A percentile compares a stretch with the other conserved stretches of the same genome.
Conservation (phyloP, 2,888 invertebrate genomes). For the Ganaspis brasiliensis region DNA sequence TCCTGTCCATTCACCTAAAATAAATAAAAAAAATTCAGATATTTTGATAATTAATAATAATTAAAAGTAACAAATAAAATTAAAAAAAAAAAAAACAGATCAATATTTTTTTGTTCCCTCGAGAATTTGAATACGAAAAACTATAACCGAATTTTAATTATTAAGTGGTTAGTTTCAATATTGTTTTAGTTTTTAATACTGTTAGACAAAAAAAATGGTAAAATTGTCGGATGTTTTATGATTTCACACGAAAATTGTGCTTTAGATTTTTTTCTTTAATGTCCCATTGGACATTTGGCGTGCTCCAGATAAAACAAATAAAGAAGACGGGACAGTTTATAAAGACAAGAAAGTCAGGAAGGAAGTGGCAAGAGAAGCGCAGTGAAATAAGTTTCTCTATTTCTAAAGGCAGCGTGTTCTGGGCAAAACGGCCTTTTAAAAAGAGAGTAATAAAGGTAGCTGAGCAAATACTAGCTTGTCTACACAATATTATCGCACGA, state of each 20-base stretch:
- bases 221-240: slow-evolving; percentile 31
- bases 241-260: slow-evolving; percentile 52
- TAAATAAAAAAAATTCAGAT: slow-evolving; percentile 36
- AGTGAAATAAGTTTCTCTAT: slow-evolving; percentile 38
- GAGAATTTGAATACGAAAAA: too few relatives aligned
- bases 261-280: slow-evolving; percentile 40
- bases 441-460: not conserved
- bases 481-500: slow-evolving; percentile 42
- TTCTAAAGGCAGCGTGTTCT: slow-evolving; percentile 24
- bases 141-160: too few relatives aligned
- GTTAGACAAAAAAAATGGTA: too few relatives aligned
- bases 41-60: not conserved
- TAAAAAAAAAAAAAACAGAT: too few relatives aligned
- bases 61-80: too few relatives aligned
- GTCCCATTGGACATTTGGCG: slow-evolving; percentile 5
- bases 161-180: too few relatives aligned
- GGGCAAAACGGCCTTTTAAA: slow-evolving; percentile 21
- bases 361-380: slow-evolving; percentile 10
- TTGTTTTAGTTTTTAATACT: too few relatives aligned
- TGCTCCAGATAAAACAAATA: slow-evolving; percentile 20
- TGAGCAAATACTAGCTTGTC: slow-evolving; percentile 40
- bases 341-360: slow-evolving; percentile 19
- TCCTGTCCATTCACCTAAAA: slow-evolving; percentile 84
- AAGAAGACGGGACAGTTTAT: slow-evolving; percentile 1
- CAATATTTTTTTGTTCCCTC: too few relatives aligned